A percentile compares a stretch with the other conserved stretches of the same genome.
Evolutionary conservation across 2,113 vertebrate species (phyloP).

Genomic region (Scalopus aquaticus): DNA sequence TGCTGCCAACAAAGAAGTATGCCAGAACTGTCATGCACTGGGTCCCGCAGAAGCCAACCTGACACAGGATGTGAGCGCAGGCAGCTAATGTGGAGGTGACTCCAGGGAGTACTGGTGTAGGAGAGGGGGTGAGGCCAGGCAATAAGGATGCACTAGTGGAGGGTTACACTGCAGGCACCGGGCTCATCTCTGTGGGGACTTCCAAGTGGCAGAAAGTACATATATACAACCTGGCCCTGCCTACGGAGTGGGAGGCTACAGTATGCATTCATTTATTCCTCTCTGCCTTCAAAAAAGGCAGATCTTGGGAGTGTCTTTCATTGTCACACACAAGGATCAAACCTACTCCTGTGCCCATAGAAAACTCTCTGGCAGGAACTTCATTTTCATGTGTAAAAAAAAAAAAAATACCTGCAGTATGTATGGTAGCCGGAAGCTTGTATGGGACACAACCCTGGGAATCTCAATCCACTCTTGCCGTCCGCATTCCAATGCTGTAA

Average conservation of each 20-base stretch:
- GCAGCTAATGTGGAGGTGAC: background rate
- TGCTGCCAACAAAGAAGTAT: background rate
- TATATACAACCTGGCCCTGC: background rate
- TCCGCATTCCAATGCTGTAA: background rate
- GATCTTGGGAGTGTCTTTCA: too few species aligned
- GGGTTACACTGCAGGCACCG: too few species aligned
- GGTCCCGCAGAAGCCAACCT: background rate
- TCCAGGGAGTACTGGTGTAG: too few species aligned
- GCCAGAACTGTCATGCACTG: background rate
- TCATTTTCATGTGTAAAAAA: background rate
- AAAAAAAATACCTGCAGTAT: background rate
- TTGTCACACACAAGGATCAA: background rate
- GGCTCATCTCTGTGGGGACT: background rate
- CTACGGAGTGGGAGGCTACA: fast-evolving
- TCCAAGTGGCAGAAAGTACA: background rate
- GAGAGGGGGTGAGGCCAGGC: background rate
- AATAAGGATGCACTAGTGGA: too few species aligned
- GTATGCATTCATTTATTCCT: fast-evolving
- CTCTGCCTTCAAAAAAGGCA: background rate
- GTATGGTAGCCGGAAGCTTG: background rate
- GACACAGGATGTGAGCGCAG: background rate
- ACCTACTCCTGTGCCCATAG: background rate
- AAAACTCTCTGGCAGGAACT: background rate
- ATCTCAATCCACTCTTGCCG: too few species aligned
- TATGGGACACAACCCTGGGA: too few species aligned